Base-by-base conservation (phyloP, 2,113 vertebrate species). In the Cyprinodon variegatus region DNA sequence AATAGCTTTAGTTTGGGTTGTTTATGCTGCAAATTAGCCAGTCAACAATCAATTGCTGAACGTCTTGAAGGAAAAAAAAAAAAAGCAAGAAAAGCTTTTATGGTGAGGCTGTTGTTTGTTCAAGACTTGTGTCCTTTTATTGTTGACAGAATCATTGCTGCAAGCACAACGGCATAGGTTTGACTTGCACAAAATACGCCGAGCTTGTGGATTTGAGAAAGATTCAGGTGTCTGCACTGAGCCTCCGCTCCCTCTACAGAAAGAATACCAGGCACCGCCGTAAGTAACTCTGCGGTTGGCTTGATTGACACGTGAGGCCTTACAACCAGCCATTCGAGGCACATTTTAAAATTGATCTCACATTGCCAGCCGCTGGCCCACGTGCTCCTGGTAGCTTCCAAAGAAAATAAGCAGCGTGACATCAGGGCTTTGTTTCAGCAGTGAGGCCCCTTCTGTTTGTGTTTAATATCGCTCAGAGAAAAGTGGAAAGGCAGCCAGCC, bases 321-420 rank as follows among this genome's bases (percentile, higher is more conserved):
- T 84, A 68, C 70, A 84, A 74, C 82, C 85, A 95, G 91, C 94
- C 92, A 90, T 86, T 89, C 90, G 86, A 78, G 84, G 84, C 90
- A 81, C 79, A 93, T 93, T 90, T 94, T 94, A 94, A 93, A 92
- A 84, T 91, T 95, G 95, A 92, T 96, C 95, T 94, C 91, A 91
- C 94, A 96, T 95, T 95, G 91, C 92, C 91, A 79, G 91, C 94
- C 93, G 89, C 94, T 95, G 93, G 94, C 94, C 94, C 83, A 84
- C 92, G 91, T 90, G 86, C 93, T 93, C 92, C 93, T 83, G 67
- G 61, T 92, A 87, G 93, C 89, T 94, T 96, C 95, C 95, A 96
- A 96, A 93, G 93, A 95, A 96, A 96, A 95, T 94, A 96, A 96
- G 94, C 93, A 90, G 93, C 92, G 94, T 96, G 95, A 96, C 95